phyloP scores from a whole-genome alignment of 2,113 vertebrate genomes.

The Monopterus albus region DNA sequence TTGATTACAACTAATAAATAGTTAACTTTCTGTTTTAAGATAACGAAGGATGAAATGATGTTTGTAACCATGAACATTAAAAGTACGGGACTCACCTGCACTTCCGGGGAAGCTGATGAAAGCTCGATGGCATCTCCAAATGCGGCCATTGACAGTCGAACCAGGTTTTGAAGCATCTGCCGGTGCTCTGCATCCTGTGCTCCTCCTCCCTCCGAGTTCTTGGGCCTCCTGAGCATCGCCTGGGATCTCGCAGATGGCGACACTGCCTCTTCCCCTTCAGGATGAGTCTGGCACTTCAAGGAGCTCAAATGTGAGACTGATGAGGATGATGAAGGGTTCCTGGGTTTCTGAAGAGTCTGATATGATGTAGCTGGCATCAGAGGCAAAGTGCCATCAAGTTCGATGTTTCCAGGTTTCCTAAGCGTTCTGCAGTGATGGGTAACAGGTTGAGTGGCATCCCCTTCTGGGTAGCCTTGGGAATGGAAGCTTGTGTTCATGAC shows the following conservation, averaged over 20 bases:
- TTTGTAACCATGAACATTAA: too few species aligned
- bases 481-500: slow-evolving; percentile 85
- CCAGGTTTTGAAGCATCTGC: slow-evolving; percentile 89
- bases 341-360: slow-evolving; percentile 71
- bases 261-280: slow-evolving; percentile 15
- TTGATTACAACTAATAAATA: too few species aligned
- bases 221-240: slow-evolving; percentile 79
- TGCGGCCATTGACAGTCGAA: slow-evolving; percentile 93
- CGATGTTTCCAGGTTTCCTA: slow-evolving; percentile 77
- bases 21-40: neutral
- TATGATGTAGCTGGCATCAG: slow-evolving; percentile 65
- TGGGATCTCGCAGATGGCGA: slow-evolving; percentile 40
- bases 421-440: slow-evolving; percentile 65
- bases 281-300: slow-evolving; percentile 66
- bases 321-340: slow-evolving; percentile 69
- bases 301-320: slow-evolving; percentile 71
- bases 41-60: neutral
- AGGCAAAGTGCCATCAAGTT: slow-evolving; percentile 71
- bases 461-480: slow-evolving; percentile 79
- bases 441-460: slow-evolving; percentile 28
- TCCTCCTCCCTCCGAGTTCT: slow-evolving; percentile 55
- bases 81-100: slow-evolving; percentile 86
- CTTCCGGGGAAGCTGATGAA: slow-evolving; percentile 88
- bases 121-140: slow-evolving; percentile 88
- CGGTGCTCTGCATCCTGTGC: slow-evolving; percentile 76